Evolutionary conservation across 2,113 vertebrate species (phyloP), one percentile per base, ranked within the genome.

Genomic region (Phrynocephalus versicolor): DNA sequence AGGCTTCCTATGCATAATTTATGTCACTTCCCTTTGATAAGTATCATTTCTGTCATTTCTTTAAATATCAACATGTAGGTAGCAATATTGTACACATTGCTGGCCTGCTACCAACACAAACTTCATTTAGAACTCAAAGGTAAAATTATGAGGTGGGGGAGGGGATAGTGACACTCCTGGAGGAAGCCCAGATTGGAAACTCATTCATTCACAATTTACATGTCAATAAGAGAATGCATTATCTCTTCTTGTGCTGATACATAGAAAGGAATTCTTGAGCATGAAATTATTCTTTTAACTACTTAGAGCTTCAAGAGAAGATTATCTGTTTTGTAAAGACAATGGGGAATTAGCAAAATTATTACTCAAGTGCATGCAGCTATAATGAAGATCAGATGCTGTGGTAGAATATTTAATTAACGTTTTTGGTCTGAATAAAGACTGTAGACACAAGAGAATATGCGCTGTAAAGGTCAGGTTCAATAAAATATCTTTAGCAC

Each of bases 391-490:
- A 87, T 85, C 10, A 84, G 18, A 45, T 69, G 55, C 62, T 25
- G 3, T 10, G 64, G 41, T 2, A 30, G 85, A 88, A 85, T 80
- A 65, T 45, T 60, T 77, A 84, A 77, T 84, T 84, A 84, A 76
- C 60, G 35, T 84, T 84, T 83, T 55, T 55, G 21, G 62, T 69
- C 76, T 84, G 73, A 84, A 75, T 83, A 75, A 30, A 82, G 80
- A 82, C 60, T 84, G 89, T 80, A 90, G 78, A 3, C 77, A 73
- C 19, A 72, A 69, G 6, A 23, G 79, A 76, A n/a, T 23, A 83
- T 86, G 7, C 57, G 81, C 72, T 89, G 72, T 80, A 80, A 84
- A 88, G 25, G 87, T 14, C 73, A 79, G 86, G 84, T 16, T 89
- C 16, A 81, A 45, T 80, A 84, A 89, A 81, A 87, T 82, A 5